These are phyloP conservation scores for Mimachlamys varia DNA, from an alignment of 2,888 invertebrate genomes.

Conservation along the genomic window DNA sequence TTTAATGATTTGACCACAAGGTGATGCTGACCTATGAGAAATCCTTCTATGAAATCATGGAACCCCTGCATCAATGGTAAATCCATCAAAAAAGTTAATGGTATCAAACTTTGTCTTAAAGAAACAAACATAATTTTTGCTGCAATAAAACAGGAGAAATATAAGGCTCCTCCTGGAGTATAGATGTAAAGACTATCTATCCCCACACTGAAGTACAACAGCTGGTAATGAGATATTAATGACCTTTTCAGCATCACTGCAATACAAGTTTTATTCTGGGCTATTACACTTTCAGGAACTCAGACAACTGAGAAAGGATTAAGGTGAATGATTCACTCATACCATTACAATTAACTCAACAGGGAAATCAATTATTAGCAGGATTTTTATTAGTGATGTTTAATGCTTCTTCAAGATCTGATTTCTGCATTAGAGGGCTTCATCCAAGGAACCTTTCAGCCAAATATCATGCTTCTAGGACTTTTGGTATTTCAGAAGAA, in stretches of 20 bases:
- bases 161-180: background rate
- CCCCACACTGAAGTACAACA: background rate
- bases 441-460: too few relatives aligned
- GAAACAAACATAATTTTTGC: conserved; percentile 6
- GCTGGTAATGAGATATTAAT: background rate
- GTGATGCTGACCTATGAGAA: background rate
- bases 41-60: background rate
- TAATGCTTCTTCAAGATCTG: too few relatives aligned
- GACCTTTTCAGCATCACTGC: background rate
- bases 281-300: background rate
- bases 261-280: background rate
- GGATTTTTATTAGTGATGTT: background rate
- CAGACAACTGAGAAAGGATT: background rate
- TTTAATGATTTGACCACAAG: conserved; percentile 21
- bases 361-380: background rate
- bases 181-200: background rate
- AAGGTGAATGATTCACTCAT: background rate
- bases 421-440: too few relatives aligned
- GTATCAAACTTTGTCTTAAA: background rate
- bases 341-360: too few relatives aligned
- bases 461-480: too few relatives aligned
- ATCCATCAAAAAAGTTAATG: conserved; percentile 19
- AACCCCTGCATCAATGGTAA: background rate
- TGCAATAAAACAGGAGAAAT: background rate
- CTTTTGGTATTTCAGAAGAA: too few relatives aligned